Evolutionary conservation across 2,888 invertebrate species (phyloP), one percentile per base, ranked within the genome.

Genomic region (Colostygia pectinataria): DNA sequence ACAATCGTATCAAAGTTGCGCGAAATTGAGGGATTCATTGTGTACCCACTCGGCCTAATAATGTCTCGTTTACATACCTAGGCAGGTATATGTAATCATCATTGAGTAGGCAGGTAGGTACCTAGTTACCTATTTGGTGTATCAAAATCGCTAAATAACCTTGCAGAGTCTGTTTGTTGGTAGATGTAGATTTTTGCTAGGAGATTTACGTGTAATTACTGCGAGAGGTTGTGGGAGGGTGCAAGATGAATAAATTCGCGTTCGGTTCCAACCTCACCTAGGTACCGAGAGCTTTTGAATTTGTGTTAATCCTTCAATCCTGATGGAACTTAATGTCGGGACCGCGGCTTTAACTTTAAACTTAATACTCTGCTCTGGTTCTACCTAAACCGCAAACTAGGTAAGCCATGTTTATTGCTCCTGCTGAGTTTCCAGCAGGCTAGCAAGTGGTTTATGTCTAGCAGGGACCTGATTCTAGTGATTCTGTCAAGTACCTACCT

Each of bases 21-120:
- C n/a, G n/a, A n/a, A n/a, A n/a, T n/a, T n/a, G n/a, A n/a, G n/a
- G n/a, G n/a, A n/a, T n/a, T n/a, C n/a, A n/a, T n/a, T n/a, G n/a
- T n/a, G n/a, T n/a, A n/a, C n/a, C n/a, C n/a, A n/a, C n/a, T n/a
- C n/a, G n/a, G n/a, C n/a, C n/a, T n/a, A n/a, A n/a, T n/a, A n/a
- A n/a, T n/a, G n/a, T n/a, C n/a, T n/a, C n/a, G n/a, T n/a, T n/a
- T n/a, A n/a, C n/a, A n/a, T n/a, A n/a, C n/a, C n/a, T n/a, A n/a
- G n/a, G n/a, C n/a, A n/a, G n/a, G n/a, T n/a, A n/a, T n/a, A n/a
- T n/a, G n/a, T n/a, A n/a, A n/a, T n/a, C n/a, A 63, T 74, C 29
- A 8, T 24, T 85, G 73, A 68, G 73, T 66, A 63, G 68, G 70
- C 52, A 53, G 59, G 46, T 52, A 60, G 45, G 54, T 55, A 44